Evolutionary conservation across 1,140 invertebrate species (phyloP).

Genomic region (Monochamus saltuarius): DNA sequence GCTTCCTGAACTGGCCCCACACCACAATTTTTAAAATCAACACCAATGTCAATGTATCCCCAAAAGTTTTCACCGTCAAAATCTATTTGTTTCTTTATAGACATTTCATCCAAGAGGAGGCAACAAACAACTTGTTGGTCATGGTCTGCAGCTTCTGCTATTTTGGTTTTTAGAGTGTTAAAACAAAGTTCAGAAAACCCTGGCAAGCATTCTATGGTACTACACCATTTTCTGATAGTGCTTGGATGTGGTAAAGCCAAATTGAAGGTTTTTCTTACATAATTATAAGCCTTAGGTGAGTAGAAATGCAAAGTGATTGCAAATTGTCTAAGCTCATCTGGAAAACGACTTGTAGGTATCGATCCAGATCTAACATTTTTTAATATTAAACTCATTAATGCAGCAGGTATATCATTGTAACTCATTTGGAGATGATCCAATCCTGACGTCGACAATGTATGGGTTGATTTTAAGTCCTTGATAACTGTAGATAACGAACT

Average conservation of each 20-base stretch:
- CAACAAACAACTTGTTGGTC: slow-evolving; percentile 1
- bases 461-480: no score
- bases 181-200: slow-evolving; percentile 5
- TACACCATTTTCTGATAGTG: slow-evolving; percentile 7
- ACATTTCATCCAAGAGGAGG: slow-evolving; percentile 13
- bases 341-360: no score
- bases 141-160: background rate
- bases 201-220: slow-evolving; percentile 2
- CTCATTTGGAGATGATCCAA: no score
- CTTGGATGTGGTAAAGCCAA: slow-evolving; percentile 1
- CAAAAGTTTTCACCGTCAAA: slow-evolving; percentile 4
- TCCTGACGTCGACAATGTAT: no score
- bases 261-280: slow-evolving; percentile 6
- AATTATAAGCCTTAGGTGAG: background rate
- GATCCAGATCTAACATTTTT: no score
- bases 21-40: background rate
- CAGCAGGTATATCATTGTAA: no score
- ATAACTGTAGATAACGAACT: no score
- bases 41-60: slow-evolving; percentile 9
- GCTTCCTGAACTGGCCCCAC: background rate
- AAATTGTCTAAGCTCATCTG: no score
- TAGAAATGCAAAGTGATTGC: no score
- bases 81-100: slow-evolving; percentile 10
- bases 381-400: no score
- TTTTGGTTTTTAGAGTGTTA: background rate